These are phyloP conservation scores for Bradypodion ventrale DNA, from an alignment of 2,797 vertebrate species.

Conservation along the genomic window DNA sequence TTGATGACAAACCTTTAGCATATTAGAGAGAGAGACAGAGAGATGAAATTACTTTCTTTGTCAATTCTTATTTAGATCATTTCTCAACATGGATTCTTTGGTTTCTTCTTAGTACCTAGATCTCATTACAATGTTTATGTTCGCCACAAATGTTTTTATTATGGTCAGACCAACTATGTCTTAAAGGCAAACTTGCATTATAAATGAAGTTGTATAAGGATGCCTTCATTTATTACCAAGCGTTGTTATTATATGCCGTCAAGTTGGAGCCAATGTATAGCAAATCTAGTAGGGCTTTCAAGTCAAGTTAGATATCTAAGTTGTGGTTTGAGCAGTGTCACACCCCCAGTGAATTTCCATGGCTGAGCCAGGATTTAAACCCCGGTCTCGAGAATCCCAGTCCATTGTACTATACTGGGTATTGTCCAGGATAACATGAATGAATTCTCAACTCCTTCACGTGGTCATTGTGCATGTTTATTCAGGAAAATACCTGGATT, in stretches of 20 bases:
- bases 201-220: background rate
- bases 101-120: background rate
- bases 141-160: slow-evolving; percentile 17
- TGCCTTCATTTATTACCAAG: slow-evolving; percentile 22
- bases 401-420: too few species aligned
- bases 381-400: too few species aligned
- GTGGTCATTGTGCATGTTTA: background rate
- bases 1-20: slow-evolving; percentile 46
- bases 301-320: too few species aligned
- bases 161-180: slow-evolving; percentile 6
- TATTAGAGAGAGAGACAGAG: slow-evolving; percentile 28
- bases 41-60: slow-evolving; percentile 1
- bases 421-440: too few species aligned
- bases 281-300: too few species aligned
- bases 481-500: background rate
- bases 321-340: too few species aligned
- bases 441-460: slow-evolving; percentile 14
- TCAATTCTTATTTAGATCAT: background rate
- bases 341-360: too few species aligned
- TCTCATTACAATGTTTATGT: background rate
- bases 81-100: background rate
- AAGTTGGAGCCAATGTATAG: too few species aligned
- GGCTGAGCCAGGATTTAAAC: too few species aligned
- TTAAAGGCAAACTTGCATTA: slow-evolving; percentile 14
- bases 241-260: too few species aligned